Percentiles rank a stretch among this genome's conserved stretches.
These are phyloP conservation scores for Antennarius striatus DNA, from an alignment of 2,113 vertebrate species.

Conservation along the genomic window DNA sequence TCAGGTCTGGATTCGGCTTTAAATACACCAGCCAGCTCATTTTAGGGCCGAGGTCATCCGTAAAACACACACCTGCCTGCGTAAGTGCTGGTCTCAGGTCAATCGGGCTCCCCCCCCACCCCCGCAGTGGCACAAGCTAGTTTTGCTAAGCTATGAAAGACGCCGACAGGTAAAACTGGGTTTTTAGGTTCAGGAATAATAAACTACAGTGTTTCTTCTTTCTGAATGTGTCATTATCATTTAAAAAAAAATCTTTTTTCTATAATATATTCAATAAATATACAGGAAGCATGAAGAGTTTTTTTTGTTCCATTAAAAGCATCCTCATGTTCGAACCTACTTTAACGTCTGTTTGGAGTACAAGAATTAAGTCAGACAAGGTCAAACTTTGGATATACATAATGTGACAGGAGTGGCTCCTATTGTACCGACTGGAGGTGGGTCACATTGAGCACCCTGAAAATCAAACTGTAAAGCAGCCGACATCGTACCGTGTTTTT, in stretches of 20 bases:
- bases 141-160: slow-evolving; percentile 50
- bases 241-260: slow-evolving; percentile 50
- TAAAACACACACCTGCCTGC: not conserved
- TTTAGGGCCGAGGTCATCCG: not conserved
- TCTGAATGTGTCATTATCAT: slow-evolving; percentile 58
- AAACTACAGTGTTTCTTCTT: slow-evolving; percentile 46
- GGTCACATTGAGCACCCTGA: slow-evolving; percentile 38
- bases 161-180: slow-evolving; percentile 22
- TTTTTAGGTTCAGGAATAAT: slow-evolving; percentile 37
- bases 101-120: slow-evolving; percentile 1
- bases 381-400: slow-evolving; percentile 41
- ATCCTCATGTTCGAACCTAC: slow-evolving; percentile 29
- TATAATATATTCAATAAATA: slow-evolving; percentile 77
- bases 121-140: slow-evolving; percentile 43
- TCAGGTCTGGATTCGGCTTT: slow-evolving; percentile 10
- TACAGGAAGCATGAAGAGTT: slow-evolving; percentile 50
- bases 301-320: slow-evolving; percentile 45
- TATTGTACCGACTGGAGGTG: slow-evolving; percentile 32
- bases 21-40: slow-evolving; percentile 1
- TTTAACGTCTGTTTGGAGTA: slow-evolving; percentile 32
- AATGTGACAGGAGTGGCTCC: slow-evolving; percentile 36
- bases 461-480: slow-evolving; percentile 45
- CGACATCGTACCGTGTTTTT: slow-evolving; percentile 54
- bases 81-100: slow-evolving; percentile 12
- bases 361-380: slow-evolving; percentile 14